Conservation (phyloP, 2,113 vertebrate species). For the Trichomycterus rosablanca region DNA sequence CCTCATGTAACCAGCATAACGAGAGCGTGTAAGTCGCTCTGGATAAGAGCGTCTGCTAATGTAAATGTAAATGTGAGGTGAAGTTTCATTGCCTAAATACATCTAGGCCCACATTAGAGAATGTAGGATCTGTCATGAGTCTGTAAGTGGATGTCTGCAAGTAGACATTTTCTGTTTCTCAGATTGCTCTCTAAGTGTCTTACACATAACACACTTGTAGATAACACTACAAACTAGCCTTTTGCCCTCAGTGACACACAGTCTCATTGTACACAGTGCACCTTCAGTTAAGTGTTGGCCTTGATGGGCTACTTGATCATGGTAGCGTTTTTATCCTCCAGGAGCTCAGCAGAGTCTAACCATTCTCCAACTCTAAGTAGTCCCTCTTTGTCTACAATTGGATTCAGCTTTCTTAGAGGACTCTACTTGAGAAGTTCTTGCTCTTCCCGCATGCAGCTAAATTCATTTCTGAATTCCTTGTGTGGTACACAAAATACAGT, state of each 20-base stretch:
- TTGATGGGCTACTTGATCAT: neutral
- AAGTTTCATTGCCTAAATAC: conserved; percentile 13
- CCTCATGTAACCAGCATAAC: too few species aligned
- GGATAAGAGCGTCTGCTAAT: too few species aligned
- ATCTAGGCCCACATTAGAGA: neutral
- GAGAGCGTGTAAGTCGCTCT: too few species aligned
- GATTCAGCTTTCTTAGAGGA: conserved; percentile 16
- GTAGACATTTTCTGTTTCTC: conserved; percentile 18
- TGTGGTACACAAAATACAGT: too few species aligned
- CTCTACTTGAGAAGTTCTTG: too few species aligned
- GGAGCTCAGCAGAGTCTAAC: neutral
- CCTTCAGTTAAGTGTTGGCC: neutral
- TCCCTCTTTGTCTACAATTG: neutral
- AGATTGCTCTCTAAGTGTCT: neutral
- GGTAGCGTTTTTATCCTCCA: neutral
- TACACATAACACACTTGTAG: neutral
- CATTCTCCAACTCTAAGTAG: neutral
- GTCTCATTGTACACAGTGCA: neutral
- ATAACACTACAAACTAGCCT: conserved; percentile 1
- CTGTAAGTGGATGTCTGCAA: neutral
- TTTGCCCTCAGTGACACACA: neutral
- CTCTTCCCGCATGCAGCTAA: too few species aligned
- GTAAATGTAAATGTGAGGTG: too few species aligned
- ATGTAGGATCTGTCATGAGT: neutral
- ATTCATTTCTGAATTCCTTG: too few species aligned